Evolutionary conservation across 1,140 invertebrate genomes (phyloP).

Genomic region (Leptonema lineaticorne): DNA sequence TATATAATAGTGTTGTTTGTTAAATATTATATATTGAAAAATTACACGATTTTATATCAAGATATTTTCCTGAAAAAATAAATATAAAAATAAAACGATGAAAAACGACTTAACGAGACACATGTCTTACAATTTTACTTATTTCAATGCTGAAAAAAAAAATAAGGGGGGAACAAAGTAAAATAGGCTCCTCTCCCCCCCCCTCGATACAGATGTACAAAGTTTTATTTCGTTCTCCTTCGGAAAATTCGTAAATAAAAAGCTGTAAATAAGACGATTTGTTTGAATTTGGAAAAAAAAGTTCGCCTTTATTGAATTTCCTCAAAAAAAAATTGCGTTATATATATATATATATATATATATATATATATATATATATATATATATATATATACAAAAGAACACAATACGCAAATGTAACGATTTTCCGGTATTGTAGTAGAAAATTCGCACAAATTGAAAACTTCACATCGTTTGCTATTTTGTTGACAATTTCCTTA

Average conservation of each 20-base stretch:
- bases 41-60: too few relatives aligned
- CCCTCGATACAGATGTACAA: not conserved
- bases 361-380: too few relatives aligned
- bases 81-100: not conserved
- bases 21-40: too few relatives aligned
- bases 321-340: too few relatives aligned
- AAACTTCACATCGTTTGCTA: slow-evolving; percentile 7
- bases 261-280: slow-evolving; percentile 12
- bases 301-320: slow-evolving; percentile 15
- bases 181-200: too few relatives aligned
- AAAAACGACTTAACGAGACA: slow-evolving; percentile 1
- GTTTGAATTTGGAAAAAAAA: slow-evolving; percentile 5
- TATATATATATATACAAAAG: too few relatives aligned
- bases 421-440: too few relatives aligned
- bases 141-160: not conserved
- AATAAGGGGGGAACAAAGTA: too few relatives aligned
- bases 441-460: not conserved
- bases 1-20: too few relatives aligned
- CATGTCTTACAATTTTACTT: not conserved
- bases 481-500: too few relatives aligned
- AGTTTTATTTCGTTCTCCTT: not conserved
- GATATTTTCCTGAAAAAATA: too few relatives aligned
- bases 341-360: too few relatives aligned
- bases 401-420: slow-evolving; percentile 11
- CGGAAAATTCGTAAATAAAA: not conserved